Base-by-base conservation (phyloP, 2,888 invertebrate species). In the Cantharis flavilabris region DNA sequence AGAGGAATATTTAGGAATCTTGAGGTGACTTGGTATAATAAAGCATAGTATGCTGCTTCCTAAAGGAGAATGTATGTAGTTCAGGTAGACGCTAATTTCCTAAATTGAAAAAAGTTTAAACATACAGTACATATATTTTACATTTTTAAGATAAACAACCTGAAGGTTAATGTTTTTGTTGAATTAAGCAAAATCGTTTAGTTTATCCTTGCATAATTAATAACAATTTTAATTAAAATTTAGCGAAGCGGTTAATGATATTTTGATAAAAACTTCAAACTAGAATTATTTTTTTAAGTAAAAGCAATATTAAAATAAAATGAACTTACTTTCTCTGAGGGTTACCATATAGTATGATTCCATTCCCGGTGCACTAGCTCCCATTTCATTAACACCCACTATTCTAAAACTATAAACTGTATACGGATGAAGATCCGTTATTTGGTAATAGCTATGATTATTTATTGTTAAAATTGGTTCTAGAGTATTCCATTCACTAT, bases 361-460 rank as follows among this genome's bases (percentile, higher is more conserved):
- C 86, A 91, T 91, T 87, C 93, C 92, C 81, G 93, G 92, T 78
- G 89, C 89, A 87, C 94, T 94, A 79, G 90, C 89, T 81, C 94
- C 94, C 88, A 93, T 90, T 80, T 91, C 91, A 87, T 95, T 95
- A 77, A 93, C 93, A 70, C 94, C 94, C 83, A 92, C 88, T 81
- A 95, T 91, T 76, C 93, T 90, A 88, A 95, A 94, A 85, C 93
- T 93, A 89, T 95, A 95, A 76, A 94, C 93, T 70, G 93, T 94
- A 88, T 92, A 95, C 70, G 95, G 94, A 81, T 91, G 89, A 82
- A 95, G 90, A 77, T 90, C 91, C 80, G 90, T 90, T 85, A 95
- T 91, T 86, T 92, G 91, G 89, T 92, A 92, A 84, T 89, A 90
- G 80, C 93, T 93, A 80, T 90, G 88, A 89, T 93, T 94, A 84